phyloP scores from a whole-genome alignment of 2,113 vertebrate genomes.

The Malurus cyaneus region DNA sequence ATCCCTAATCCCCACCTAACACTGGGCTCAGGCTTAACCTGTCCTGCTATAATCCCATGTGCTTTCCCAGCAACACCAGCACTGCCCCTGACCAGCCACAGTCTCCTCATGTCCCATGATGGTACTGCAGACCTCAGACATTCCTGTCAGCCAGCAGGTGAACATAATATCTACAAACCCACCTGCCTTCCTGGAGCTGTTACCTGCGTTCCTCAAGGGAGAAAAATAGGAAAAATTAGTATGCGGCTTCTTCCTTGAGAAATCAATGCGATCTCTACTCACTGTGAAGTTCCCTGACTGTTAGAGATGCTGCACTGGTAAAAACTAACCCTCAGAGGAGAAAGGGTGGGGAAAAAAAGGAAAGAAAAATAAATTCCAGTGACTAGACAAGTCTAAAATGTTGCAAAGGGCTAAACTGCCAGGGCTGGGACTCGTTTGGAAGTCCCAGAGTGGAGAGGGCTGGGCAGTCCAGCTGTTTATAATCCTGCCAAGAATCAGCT shows the following conservation, averaged over 20 bases:
- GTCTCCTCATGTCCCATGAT: not conserved
- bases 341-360: not conserved
- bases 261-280: slow-evolving; percentile 27
- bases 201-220: not conserved
- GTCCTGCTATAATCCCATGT: rapidly evolving
- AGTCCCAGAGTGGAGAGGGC: not conserved
- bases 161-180: not conserved
- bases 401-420: not conserved
- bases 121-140: not conserved
- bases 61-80: not conserved
- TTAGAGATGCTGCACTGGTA: slow-evolving; percentile 19
- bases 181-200: not conserved
- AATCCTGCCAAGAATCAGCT: not conserved
- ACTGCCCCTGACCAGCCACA: not conserved
- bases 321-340: slow-evolving; percentile 20
- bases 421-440: not conserved
- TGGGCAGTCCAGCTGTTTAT: not conserved
- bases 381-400: not conserved
- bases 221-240: not conserved
- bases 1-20: not conserved
- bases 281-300: slow-evolving; percentile 37
- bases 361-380: not conserved
- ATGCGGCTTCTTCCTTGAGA: not conserved
- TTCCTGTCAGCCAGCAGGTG: not conserved
- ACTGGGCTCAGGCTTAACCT: not conserved